Evolutionary conservation across 2,113 vertebrate genomes (phyloP).

Genomic region (Glareola pratincola): DNA sequence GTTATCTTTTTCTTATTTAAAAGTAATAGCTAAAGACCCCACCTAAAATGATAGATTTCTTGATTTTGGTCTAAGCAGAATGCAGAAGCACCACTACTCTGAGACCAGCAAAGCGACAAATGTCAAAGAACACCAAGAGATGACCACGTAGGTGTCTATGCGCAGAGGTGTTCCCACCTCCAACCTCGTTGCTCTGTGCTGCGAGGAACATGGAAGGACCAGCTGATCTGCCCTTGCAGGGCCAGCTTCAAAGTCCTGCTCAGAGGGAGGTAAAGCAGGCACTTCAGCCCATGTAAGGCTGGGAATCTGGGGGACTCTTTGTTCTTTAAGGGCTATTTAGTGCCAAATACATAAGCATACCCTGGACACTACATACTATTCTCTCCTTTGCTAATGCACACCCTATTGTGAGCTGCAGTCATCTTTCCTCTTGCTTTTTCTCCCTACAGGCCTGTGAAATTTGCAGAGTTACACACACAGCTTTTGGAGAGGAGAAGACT

Average conservation of each 20-base stretch:
- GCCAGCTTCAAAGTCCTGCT: neutral
- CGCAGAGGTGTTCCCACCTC: neutral
- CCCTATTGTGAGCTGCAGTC: neutral
- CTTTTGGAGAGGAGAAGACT: neutral
- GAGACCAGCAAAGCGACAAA: neutral
- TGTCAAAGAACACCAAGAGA: neutral
- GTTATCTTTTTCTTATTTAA: neutral
- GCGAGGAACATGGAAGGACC: neutral
- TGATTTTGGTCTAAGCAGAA: neutral
- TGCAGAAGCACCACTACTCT: neutral
- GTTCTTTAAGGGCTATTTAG: neutral
- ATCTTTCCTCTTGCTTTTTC: neutral
- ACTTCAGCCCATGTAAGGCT: neutral
- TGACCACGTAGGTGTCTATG: neutral
- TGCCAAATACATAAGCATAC: neutral
- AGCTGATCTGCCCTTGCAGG: neutral
- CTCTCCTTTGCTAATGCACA: neutral
- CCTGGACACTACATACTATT: neutral
- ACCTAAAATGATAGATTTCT: neutral
- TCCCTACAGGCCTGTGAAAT: neutral
- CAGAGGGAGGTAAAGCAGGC: neutral
- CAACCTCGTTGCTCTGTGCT: accelerated
- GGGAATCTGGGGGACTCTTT: neutral
- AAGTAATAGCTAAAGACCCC: neutral
- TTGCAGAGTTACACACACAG: neutral